Base-by-base conservation (phyloP, 53 echinoderm and acorn worm species). In the Echinarachnius parma region DNA sequence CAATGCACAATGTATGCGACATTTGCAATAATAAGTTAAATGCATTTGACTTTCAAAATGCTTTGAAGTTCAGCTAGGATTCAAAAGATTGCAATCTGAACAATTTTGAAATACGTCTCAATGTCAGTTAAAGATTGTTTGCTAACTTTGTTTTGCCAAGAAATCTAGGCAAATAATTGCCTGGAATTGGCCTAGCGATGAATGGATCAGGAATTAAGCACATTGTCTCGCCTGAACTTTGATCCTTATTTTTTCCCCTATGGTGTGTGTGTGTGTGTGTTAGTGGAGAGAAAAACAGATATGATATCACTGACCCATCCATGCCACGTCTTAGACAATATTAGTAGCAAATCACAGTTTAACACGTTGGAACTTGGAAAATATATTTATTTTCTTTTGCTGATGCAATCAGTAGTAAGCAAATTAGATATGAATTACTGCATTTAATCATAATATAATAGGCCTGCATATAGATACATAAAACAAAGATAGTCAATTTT, bases 161-260 rank as follows among this genome's bases (percentile, higher is more conserved):
- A 28, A 65, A 65, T 22, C 35, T 36, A 28, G 65, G 15, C 68
- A 68, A 68, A 68, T 68, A 68, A 29, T 68, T 52, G 48, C 10
- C 15, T 37, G 32, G 48, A 4, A 34, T 18, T 68, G 50, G 48
- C 10, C 15, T 37, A 50, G 48, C 11, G 53, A 31, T 68, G 50
- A 68, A 68, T 68, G 50, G 52, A 2, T 8, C 14, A 50, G 53
- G 18, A 4, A 57, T 28, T 7, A 25, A 57, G 7, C 31, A 68
- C 48, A 68, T 68, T 52, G 68, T 68, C 53, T 52, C 18, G 48
- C 23, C 26, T 33, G 52, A 68, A 31, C 68, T 68, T 68, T 68
- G 34, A 3, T 19, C 68, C 31, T 28, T 65, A 29, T 46, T 65
- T 46, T 21, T n/a, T 65, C 29, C 29, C 39, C 24, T 44, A 9